Evolutionary conservation across 2,888 invertebrate genomes (phyloP), one percentile per base, ranked within the genome.

Genomic region (Idaea biselata): DNA sequence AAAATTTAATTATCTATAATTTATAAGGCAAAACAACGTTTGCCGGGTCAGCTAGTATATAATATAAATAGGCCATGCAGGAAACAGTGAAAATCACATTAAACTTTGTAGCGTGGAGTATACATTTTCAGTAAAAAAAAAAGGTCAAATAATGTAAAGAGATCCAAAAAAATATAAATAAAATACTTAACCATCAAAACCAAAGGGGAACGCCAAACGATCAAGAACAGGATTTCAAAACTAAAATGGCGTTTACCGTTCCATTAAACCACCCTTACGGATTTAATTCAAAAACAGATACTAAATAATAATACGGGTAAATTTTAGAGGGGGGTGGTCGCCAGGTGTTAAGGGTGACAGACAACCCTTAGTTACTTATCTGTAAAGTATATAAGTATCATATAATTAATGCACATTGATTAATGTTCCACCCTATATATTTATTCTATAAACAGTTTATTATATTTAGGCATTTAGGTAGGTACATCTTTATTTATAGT

Each of bases 281-380:
- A 85, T 84, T 87, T 82, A 83, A 89, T 90, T 91, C 90, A 91
- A 83, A 89, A 91, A 91, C 90, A 92, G 91, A 92, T 90, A 92
- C 91, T 89, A 89, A 88, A 87, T 91, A 91, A 91, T 91, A 91
- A 91, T 91, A 90, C 80, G 85, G 82, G 83, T 75, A 79, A 44
- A 44, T 44, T 74, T 75, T 77, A 81, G 88, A 82, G 84, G 88
- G 87, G 88, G 82, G 78, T 80, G 82, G 76, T 76, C 77, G 77
- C 90, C 91, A 90, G 91, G 91, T 91, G 89, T 81, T 82, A 60
- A 84, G 86, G 83, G 85, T 76, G 71, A 73, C 81, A 73, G 71
- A 73, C 81, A 73, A 86, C 91, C 91, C 91, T 81, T 89, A 89
- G 89, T 73, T 91, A 86, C 66, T 76, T 65, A 71, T 68, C 68